These are phyloP conservation scores for Zaprionus lachaisei DNA, from an alignment of 1,140 invertebrate genomes.

Conservation along the genomic window DNA sequence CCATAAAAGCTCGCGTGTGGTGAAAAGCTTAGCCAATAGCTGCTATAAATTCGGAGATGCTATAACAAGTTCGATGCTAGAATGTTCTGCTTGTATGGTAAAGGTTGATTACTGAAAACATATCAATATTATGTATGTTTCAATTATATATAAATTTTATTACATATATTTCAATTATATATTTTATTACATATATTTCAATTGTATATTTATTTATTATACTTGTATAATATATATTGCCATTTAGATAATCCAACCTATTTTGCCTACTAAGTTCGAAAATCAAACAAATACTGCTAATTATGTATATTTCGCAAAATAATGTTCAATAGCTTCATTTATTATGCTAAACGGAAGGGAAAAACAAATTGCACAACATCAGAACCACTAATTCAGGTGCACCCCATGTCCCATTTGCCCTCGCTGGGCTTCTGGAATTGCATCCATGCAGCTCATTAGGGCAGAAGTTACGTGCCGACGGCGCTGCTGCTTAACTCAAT, in stretches of 20 bases:
- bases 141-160: too few relatives aligned
- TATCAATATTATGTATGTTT: too few relatives aligned
- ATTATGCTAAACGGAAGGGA: not conserved
- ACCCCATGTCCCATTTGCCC: too few relatives aligned
- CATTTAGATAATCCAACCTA: too few relatives aligned
- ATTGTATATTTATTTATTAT: too few relatives aligned
- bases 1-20: not conserved
- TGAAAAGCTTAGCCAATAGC: not conserved
- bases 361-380: not conserved
- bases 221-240: too few relatives aligned
- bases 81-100: not conserved
- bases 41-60: constrained; percentile 2
- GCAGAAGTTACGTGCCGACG: not conserved
- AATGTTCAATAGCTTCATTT: not conserved
- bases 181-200: too few relatives aligned
- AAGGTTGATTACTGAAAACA: too few relatives aligned
- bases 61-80: not conserved
- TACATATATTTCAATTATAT: too few relatives aligned
- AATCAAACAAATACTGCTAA: not conserved
- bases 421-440: too few relatives aligned
- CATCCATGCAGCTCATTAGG: not conserved
- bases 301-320: not conserved
- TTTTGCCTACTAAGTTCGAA: too few relatives aligned
- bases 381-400: not conserved
- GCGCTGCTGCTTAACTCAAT: not conserved